Base-by-base conservation (phyloP, 2,113 vertebrate genomes). In the Alexandromys fortis region DNA sequence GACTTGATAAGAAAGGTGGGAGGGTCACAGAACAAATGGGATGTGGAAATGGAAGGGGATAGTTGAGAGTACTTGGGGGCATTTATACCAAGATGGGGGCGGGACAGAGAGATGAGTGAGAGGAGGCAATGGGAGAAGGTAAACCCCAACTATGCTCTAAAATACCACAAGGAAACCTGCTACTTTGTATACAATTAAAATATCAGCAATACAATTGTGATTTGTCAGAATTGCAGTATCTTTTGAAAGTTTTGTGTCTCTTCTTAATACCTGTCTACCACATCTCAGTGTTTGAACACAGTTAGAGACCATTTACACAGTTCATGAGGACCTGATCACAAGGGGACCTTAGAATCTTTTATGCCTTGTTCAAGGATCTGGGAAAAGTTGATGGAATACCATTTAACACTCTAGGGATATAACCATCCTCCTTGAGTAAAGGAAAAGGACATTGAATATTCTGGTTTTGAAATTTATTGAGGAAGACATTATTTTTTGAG, bases 201-300 rank as follows among this genome's bases (percentile, higher is more conserved):
- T 85, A 67, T 65, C 1, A 28, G 16, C 0, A 10, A 9, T 7
- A 3, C 26, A 85, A 52, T 58, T 67, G 13, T 52, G 21, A 33
- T 81, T 75, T 79, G 86, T 42, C n/a, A 73, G 89, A 65, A 94
- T 79, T 79, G 26, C 92, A 78, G 70, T 22, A 85, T 65, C 5
- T 78, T 82, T 90, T 81, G 65, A 67, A 92, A 90, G 58, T 58
- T 72, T 78, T 52, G 49, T 52, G 76, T 94, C 35, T 76, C 5
- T 86, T 55, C 65, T 52, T 89, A 63, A 30, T 77, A 72, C n/a
- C 19, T 49, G 9, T 65, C 33, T 26, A 35, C 9, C 72, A 38
- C 6, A 45, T 89, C 79, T 73, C 83, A 90, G 92, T 49, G 72
- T 94, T 17, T 47, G 63, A 92, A 72, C 35, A 92, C 26, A 1